Evolutionary conservation across 2,797 vertebrate genomes (phyloP), one percentile per base, ranked within the genome.

Genomic region (Chiroxiphia lanceolata): DNA sequence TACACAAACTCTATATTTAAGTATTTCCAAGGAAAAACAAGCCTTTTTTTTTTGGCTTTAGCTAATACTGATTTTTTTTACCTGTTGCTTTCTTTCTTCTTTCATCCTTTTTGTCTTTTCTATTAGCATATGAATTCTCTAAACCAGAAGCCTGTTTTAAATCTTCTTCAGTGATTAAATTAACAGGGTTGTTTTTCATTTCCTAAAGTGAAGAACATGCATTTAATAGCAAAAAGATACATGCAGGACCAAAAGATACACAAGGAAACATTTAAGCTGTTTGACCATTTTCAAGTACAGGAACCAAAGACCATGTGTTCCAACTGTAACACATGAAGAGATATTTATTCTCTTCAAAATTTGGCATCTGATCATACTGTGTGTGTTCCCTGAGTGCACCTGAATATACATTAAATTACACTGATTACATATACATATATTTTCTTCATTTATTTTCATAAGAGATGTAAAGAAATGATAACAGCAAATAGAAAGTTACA

Each of bases 21-120:
- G 2, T 57, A 92, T 51, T 86, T 74, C 10, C 53, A 74, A 45
- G 14, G 34, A 6, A 67, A 84, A 94, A 51, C 15, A 89, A 71
- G 7, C 8, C 20, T 27, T 2, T 7, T 22, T 13, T 36, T 45
- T 44, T 45, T 29, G 2, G 2, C 19, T 79, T 56, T 47, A 69
- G 25, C 5, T 82, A 89, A 34, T 83, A 76, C 27, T 42, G 31
- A 76, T 79, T 10, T 83, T 81, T 79, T 83, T 83, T 79, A 99
- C 99, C 99, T 98, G 98, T 61, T 56, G 98, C 97, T 92, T 99
- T 99, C 91, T 99, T 99, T 95, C 97, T 98, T 93, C 99, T 98
- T 51, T 99, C 98, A 94, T 99, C 99, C 90, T 98, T 99, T 98
- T 98, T 99, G 40, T 99, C 99, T 95, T 99, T 99, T 94, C 98